Conservation (phyloP, 2,797 vertebrate species). For the Melanogrammus aeglefinus region DNA sequence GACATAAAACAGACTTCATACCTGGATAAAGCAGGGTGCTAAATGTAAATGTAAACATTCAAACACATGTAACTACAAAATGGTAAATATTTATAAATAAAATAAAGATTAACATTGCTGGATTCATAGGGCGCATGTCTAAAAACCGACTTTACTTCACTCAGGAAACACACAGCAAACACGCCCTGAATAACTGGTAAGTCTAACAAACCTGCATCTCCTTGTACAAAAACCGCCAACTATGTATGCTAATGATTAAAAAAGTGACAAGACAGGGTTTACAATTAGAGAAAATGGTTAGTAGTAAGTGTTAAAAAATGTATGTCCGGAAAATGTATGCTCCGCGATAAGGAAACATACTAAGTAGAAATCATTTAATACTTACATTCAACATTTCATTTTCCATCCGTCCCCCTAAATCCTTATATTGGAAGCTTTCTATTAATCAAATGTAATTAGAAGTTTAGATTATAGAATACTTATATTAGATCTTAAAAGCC, state of each 20-base stretch:
- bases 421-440: background rate
- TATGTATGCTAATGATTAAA: conserved; percentile 20
- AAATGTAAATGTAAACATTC: too few relatives aligned
- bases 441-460: background rate
- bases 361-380: background rate
- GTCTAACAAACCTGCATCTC: conserved; percentile 47
- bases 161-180: background rate
- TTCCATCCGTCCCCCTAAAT: background rate
- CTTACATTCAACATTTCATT: background rate
- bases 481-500: background rate
- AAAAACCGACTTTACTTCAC: background rate
- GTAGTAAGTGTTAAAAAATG: background rate
- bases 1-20: too few relatives aligned
- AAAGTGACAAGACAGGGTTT: background rate
- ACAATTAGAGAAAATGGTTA: background rate
- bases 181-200: conserved; percentile 14
- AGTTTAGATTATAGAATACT: background rate
- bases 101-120: background rate
- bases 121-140: background rate
- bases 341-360: background rate
- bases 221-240: conserved; percentile 33
- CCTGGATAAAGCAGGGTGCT: too few relatives aligned
- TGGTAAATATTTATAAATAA: background rate
- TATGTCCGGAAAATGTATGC: background rate
- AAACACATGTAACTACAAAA: background rate